Evolutionary conservation across 2,113 vertebrate species (phyloP).

Genomic region (Entosphenus tridentatus): DNA sequence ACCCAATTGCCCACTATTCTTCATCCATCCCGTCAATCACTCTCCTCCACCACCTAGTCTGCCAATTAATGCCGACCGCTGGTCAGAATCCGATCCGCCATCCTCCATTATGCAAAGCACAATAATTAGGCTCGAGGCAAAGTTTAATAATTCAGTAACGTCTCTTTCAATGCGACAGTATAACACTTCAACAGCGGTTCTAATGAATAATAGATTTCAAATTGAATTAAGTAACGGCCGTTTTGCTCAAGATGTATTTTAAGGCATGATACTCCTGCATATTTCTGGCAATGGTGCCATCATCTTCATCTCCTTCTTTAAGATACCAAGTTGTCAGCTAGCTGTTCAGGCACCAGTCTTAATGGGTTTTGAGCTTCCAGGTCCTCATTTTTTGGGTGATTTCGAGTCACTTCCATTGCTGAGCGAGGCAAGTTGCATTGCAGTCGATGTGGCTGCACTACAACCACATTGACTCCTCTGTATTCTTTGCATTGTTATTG

Average conservation of each 20-base stretch:
- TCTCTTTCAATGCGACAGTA: conserved; percentile 4
- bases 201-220: conserved; percentile 6
- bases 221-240: conserved; percentile 6
- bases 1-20: too few relatives aligned
- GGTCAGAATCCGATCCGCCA: conserved; percentile 2
- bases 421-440: too few relatives aligned
- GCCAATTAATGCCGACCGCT: conserved; percentile 5
- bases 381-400: too few relatives aligned
- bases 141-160: conserved; percentile 5
- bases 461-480: too few relatives aligned
- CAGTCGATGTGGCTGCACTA: too few relatives aligned
- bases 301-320: too few relatives aligned
- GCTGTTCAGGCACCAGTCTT: too few relatives aligned
- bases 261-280: conserved; percentile 2
- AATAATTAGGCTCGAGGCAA: conserved; percentile 4
- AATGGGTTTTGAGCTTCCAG: too few relatives aligned
- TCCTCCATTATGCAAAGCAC: conserved; percentile 5
- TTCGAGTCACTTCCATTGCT: too few relatives aligned
- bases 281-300: too few relatives aligned
- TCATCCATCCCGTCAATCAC: not conserved
- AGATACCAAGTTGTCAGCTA: too few relatives aligned
- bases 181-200: conserved; percentile 2
- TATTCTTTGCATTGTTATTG: too few relatives aligned
- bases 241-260: not conserved
- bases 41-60: not conserved